Base-by-base conservation (phyloP, 2,888 invertebrate genomes). In the Noctua fimbriata region DNA sequence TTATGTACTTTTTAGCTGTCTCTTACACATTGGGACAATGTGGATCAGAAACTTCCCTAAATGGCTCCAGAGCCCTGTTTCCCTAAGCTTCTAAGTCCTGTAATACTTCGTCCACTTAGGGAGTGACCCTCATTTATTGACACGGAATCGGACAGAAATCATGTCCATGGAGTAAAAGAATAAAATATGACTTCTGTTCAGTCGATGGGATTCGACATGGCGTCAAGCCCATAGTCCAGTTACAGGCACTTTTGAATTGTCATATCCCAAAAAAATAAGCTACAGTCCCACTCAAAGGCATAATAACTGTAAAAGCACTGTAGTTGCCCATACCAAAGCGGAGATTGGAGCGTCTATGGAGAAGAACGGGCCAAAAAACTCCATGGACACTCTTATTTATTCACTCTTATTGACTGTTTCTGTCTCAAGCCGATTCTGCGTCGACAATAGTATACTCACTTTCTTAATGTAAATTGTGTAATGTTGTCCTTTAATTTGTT, bases 401-500 rank as follows among this genome's bases (percentile, higher is more conserved):
- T 63, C 21, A 21, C 5, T 14, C n/a, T 28, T 60, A 28, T 28
- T 28, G 28, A n/a, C 58, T 60, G 24, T 60, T 28, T 28, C 58
- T 60, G 16, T 60, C 9, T 65, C 65, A 63, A 63, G 9, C 18
- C 9, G 18, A 32, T 32, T 63, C 16, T 63, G 16, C 18, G 32
- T 63, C 9, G 9, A 9, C 1, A 63, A 63, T 63, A 63, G 9
- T 32, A 32, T 28, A 32, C 9, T 18, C 18, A 63, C 63, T 63
- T 32, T 32, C 63, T 32, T 63, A 32, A 36, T 18, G 60, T 60
- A 52, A 52, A 52, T 21, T 52, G 52, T 21, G 21, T n/a, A n/a
- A 58, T n/a, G 7, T 5, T 32, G 66, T 65, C 14, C 16, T 41
- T 47, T 81, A 41, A 73, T 66, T 79, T n/a, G 6, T 44, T 65